Percentiles rank a stretch among this genome's conserved stretches.
These are phyloP conservation scores for Acanthosepion pharaonis DNA, from an alignment of 2,888 invertebrate species.

Conservation along the genomic window DNA sequence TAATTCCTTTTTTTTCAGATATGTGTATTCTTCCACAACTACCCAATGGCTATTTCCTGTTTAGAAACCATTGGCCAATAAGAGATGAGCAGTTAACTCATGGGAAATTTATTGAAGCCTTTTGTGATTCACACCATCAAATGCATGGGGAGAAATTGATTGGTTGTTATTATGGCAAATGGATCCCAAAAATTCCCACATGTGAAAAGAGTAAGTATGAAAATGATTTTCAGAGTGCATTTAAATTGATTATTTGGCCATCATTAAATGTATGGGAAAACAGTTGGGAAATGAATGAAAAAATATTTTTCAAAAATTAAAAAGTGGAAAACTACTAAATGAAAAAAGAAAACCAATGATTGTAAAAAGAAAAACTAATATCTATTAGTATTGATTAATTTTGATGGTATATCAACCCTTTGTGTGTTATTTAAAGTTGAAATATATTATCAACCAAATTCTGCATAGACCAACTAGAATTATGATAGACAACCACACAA, in stretches of 20 bases:
- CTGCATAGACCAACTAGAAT: too few species aligned
- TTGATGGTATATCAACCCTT: too few species aligned
- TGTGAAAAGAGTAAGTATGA: slow-evolving; percentile 41
- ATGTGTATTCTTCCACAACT: not conserved
- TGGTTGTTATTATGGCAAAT: slow-evolving; percentile 38
- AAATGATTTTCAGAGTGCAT: not conserved
- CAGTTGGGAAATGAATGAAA: too few species aligned
- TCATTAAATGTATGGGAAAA: too few species aligned
- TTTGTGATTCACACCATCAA: slow-evolving; percentile 34
- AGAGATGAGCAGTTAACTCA: not conserved
- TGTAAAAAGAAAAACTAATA: too few species aligned
- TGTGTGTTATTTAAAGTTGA: too few species aligned
- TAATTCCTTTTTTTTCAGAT: not conserved
- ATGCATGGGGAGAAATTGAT: not conserved
- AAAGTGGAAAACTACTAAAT: too few species aligned
- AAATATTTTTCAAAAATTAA: too few species aligned
- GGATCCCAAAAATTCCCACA: not conserved
- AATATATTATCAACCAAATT: too few species aligned
- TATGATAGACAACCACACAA: too few species aligned
- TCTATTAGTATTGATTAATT: too few species aligned
- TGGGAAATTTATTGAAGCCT: not conserved
- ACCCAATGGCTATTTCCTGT: not conserved
- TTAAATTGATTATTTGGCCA: not conserved
- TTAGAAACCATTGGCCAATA: slow-evolving; percentile 38
- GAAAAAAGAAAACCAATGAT: too few species aligned